Percentiles rank a stretch among this genome's conserved stretches.
phyloP scores from a whole-genome alignment of 2,113 vertebrate genomes.

The Theristicus caerulescens region DNA sequence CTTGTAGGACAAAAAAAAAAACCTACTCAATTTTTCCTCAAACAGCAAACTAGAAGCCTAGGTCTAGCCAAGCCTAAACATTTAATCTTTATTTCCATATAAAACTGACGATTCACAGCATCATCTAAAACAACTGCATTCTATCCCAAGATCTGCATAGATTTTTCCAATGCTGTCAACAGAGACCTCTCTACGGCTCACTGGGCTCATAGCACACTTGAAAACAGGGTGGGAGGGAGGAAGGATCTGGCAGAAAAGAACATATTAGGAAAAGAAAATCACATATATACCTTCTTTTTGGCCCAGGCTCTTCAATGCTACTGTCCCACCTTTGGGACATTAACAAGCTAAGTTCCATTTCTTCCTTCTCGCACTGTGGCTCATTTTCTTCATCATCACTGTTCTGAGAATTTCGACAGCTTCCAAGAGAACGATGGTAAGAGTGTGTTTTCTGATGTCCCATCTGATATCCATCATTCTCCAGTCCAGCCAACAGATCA shows the following conservation, averaged over 20 bases:
- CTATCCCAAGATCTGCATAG: not conserved
- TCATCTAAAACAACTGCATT: not conserved
- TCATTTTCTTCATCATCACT: slow-evolving; percentile 96
- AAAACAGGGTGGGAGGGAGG: not conserved
- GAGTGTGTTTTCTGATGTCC: slow-evolving; percentile 71
- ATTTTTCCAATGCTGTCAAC: not conserved
- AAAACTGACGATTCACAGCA: not conserved
- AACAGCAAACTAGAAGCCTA: not conserved
- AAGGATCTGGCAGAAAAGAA: not conserved
- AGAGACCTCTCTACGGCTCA: not conserved
- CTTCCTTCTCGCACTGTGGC: slow-evolving; percentile 87
- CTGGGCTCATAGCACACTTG: not conserved
- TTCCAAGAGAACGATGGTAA: slow-evolving; percentile 75
- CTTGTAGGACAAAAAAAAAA: not conserved
- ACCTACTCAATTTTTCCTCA: not conserved
- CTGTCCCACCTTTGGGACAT: slow-evolving; percentile 98
- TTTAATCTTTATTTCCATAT: not conserved
- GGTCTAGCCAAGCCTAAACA: not conserved
- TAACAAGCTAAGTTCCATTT: slow-evolving; percentile 90
- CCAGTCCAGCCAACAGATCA: slow-evolving; percentile 88
- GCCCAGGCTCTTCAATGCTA: slow-evolving; percentile 70
- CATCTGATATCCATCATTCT: slow-evolving; percentile 84
- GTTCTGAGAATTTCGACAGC: slow-evolving; percentile 82
- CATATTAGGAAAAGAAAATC: not conserved
- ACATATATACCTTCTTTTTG: slow-evolving; percentile 75